phyloP scores from a whole-genome alignment of 2,888 invertebrate species.

The Amiota communis region DNA sequence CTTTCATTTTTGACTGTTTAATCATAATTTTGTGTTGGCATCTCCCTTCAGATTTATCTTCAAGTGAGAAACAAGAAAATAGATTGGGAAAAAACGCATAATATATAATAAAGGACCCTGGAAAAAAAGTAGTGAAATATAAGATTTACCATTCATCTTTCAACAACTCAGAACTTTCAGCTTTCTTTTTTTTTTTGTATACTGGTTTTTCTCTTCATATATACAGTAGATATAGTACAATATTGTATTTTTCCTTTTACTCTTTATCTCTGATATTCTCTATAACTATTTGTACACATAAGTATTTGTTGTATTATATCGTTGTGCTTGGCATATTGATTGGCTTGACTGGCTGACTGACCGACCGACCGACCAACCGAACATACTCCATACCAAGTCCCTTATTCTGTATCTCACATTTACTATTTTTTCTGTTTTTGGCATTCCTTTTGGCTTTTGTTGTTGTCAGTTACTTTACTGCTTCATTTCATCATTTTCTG shows the following conservation, averaged over 20 bases:
- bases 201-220: background rate
- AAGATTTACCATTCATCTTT: background rate
- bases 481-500: background rate
- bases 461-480: background rate
- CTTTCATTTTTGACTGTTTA: background rate
- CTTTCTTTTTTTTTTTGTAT: background rate
- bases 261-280: background rate
- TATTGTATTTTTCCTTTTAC: background rate
- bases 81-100: background rate
- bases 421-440: background rate
- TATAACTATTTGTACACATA: conserved; percentile 3
- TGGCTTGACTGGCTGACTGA: background rate
- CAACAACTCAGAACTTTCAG: background rate
- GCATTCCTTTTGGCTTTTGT: background rate
- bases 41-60: background rate
- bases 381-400: background rate
- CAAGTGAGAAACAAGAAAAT: background rate
- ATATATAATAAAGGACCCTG: background rate
- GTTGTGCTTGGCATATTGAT: conserved; percentile 21
- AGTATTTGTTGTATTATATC: background rate
- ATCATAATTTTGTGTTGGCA: background rate
- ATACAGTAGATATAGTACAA: too few species aligned
- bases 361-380: background rate
- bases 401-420: background rate
- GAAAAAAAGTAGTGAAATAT: background rate